Evolutionary conservation across 2,113 vertebrate species (phyloP).

Genomic region (Eubucco bourcierii): DNA sequence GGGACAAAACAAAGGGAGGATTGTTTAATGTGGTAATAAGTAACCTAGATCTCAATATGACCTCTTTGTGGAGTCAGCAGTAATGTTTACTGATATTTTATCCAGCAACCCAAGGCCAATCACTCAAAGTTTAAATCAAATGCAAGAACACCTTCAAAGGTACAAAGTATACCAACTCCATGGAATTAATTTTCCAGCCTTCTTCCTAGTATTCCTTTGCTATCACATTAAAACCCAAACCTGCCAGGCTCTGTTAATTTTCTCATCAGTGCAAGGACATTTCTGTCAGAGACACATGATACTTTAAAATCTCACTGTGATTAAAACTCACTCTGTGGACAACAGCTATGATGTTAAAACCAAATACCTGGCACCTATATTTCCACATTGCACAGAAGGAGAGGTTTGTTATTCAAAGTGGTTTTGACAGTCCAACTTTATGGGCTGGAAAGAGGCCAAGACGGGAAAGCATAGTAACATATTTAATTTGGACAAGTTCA

Average conservation of each 20-base stretch:
- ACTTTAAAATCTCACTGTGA: background rate
- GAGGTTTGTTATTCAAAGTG: background rate
- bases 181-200: background rate
- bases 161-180: background rate
- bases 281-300: background rate
- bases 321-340: background rate
- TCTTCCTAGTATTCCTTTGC: background rate
- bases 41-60: background rate
- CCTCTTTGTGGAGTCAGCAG: constrained; percentile 12
- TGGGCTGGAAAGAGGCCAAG: background rate
- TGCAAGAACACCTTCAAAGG: background rate
- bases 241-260: background rate
- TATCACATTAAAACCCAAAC: background rate
- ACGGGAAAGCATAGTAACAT: background rate
- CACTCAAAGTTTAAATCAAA: constrained; percentile 1
- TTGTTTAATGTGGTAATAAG: background rate
- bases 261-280: background rate
- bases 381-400: background rate
- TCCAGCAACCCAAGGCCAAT: background rate
- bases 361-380: background rate
- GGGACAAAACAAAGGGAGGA: background rate
- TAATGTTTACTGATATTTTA: constrained; percentile 25
- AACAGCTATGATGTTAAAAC: background rate
- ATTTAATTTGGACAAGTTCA: background rate
- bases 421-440: background rate